Conservation (phyloP, 2,888 invertebrate species). For the Pterostichus madidus region DNA sequence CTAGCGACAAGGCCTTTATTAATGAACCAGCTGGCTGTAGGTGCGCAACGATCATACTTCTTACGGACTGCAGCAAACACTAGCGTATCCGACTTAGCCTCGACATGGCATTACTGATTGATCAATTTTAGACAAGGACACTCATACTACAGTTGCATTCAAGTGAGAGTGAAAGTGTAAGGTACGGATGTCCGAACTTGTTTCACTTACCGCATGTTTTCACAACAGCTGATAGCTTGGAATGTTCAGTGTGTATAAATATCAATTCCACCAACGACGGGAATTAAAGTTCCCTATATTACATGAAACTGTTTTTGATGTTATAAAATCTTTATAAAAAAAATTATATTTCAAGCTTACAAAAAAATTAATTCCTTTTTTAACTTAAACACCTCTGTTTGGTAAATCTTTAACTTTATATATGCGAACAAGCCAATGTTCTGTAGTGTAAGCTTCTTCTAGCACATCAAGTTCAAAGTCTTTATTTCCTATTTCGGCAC, state of each 20-base stretch:
- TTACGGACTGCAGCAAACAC: conserved; percentile 64
- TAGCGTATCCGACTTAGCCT: conserved; percentile 48
- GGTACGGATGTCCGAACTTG: conserved; percentile 38
- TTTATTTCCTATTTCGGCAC: conserved; percentile 99
- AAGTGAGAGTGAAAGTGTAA: conserved; percentile 53
- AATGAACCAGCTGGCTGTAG: conserved; percentile 66
- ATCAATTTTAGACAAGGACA: conserved; percentile 61
- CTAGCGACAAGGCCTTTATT: conserved; percentile 65
- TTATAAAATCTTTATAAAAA: conserved; percentile 64
- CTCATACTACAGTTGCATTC: not conserved
- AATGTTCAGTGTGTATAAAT: conserved; percentile 53
- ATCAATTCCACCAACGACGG: conserved; percentile 42
- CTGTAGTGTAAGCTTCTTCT: conserved; percentile 99
- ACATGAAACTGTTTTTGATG: conserved; percentile 41
- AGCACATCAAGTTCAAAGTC: conserved; percentile 98
- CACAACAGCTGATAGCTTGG: conserved; percentile 54
- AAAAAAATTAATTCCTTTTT: conserved; percentile 41
- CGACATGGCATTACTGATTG: conserved; percentile 41
- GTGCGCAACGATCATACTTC: conserved; percentile 62
- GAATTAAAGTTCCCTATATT: conserved; percentile 44
- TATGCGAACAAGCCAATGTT: conserved; percentile 99
- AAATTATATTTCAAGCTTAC: conserved; percentile 64
- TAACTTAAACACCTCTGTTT: conserved; percentile 88
- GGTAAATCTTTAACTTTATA: conserved; percentile 98
- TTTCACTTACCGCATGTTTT: conserved; percentile 47